phyloP scores from a whole-genome alignment of 2,888 invertebrate species.

The Parnassius mnemosyne region DNA sequence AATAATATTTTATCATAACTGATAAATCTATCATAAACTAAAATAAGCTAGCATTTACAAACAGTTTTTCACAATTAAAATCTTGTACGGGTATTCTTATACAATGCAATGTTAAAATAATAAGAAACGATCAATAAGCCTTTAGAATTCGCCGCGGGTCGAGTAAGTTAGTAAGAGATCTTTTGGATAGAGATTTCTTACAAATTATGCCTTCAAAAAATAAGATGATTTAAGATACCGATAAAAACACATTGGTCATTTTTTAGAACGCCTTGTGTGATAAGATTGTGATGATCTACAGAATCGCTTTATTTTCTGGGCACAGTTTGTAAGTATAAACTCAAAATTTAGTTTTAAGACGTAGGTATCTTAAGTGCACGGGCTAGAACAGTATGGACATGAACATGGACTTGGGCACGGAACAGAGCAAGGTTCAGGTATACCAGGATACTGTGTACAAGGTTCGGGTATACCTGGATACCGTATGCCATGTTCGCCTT shows the following conservation, averaged over 20 bases:
- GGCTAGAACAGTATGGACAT: neutral
- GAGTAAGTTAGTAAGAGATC: neutral
- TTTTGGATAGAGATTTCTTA: neutral
- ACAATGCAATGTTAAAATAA: neutral
- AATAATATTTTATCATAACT: neutral
- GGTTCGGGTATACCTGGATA: constrained; percentile 2
- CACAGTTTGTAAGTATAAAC: neutral
- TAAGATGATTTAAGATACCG: neutral
- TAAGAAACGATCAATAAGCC: neutral
- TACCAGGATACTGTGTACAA: neutral
- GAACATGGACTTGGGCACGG: neutral
- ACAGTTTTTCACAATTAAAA: neutral
- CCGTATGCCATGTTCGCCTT: neutral
- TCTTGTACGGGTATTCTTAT: neutral
- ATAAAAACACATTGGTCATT: neutral
- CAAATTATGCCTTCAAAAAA: neutral
- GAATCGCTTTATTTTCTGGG: neutral
- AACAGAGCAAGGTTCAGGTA: neutral
- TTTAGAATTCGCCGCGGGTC: neutral
- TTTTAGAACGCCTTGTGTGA: neutral
- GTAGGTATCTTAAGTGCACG: neutral
- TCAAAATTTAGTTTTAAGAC: neutral
- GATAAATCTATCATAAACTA: too few species aligned
- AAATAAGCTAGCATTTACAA: neutral
- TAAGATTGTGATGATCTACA: too few species aligned